Evolutionary conservation across 2,888 invertebrate species (phyloP).

Genomic region (Mesorhabditis spiculigera): DNA sequence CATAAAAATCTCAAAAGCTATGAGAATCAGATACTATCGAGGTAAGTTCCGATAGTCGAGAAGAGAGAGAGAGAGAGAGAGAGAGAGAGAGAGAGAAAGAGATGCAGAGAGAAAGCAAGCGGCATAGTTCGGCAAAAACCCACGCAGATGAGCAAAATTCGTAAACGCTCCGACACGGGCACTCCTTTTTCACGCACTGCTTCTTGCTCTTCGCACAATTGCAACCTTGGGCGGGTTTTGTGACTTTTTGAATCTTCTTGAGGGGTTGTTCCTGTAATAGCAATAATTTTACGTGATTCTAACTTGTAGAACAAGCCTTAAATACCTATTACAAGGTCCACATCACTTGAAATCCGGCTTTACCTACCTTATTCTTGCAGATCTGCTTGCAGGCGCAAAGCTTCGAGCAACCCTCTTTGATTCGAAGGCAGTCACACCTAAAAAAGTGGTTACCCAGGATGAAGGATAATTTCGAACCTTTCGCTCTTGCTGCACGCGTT

Average conservation of each 20-base stretch:
- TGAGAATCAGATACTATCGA: too few species aligned
- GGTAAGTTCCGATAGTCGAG: too few species aligned
- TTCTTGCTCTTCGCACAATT: conserved; percentile 58
- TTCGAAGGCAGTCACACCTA: conserved; percentile 57
- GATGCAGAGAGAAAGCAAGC: too few species aligned
- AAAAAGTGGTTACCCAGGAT: conserved; percentile 24
- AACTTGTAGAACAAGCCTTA: too few species aligned
- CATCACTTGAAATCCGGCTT: too few species aligned
- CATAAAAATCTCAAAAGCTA: too few species aligned
- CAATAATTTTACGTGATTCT: neutral
- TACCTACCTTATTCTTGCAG: conserved; percentile 58
- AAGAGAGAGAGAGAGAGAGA: neutral
- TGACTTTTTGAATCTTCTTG: conserved; percentile 49
- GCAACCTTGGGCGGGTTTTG: conserved; percentile 54
- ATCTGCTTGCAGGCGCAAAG: conserved; percentile 57
- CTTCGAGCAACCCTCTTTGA: conserved; percentile 57
- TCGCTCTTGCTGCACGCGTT: conserved; percentile 57
- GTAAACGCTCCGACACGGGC: conserved; percentile 56
- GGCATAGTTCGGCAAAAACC: too few species aligned
- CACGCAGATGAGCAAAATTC: conserved; percentile 56
- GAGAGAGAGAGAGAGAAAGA: neutral
- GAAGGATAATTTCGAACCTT: conserved; percentile 13
- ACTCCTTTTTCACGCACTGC: conserved; percentile 58
- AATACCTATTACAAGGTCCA: too few species aligned
- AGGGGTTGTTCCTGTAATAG: conserved; percentile 45